Evolutionary conservation across 1,140 invertebrate genomes (phyloP).

Genomic region (Uloborus diversus): DNA sequence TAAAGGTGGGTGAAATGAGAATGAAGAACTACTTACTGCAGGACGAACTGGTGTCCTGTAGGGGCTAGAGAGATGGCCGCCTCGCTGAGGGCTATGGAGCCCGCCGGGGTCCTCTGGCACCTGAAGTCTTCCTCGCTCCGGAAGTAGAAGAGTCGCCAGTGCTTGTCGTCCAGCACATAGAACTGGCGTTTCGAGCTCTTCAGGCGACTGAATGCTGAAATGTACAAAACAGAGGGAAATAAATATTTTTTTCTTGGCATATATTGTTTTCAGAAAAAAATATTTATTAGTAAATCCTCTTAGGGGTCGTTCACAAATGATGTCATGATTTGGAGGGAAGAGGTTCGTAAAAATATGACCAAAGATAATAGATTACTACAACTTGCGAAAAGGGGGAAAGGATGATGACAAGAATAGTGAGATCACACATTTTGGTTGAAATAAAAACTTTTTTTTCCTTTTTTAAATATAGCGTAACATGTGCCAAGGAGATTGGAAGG

Average conservation of each 20-base stretch:
- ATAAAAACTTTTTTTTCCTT: no score
- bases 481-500: no score
- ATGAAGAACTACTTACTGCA: constrained; percentile 29
- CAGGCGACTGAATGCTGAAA: constrained; percentile 42
- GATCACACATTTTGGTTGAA: no score
- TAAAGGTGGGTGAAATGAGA: no score
- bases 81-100: constrained; percentile 41
- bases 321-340: no score
- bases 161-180: constrained; percentile 34
- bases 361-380: no score
- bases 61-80: constrained; percentile 37
- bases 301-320: no score
- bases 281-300: no score
- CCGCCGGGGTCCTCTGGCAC: constrained; percentile 10
- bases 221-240: background rate
- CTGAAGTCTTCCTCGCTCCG: constrained; percentile 37
- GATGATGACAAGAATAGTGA: no score
- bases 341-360: no score
- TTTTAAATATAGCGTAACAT: no score
- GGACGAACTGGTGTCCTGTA: constrained; percentile 34
- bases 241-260: background rate
- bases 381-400: no score
- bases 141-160: constrained; percentile 47
- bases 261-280: background rate
- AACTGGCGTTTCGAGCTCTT: constrained; percentile 45